Evolutionary conservation across 2,113 vertebrate genomes (phyloP).

Genomic region (Tragelaphus scriptus): DNA sequence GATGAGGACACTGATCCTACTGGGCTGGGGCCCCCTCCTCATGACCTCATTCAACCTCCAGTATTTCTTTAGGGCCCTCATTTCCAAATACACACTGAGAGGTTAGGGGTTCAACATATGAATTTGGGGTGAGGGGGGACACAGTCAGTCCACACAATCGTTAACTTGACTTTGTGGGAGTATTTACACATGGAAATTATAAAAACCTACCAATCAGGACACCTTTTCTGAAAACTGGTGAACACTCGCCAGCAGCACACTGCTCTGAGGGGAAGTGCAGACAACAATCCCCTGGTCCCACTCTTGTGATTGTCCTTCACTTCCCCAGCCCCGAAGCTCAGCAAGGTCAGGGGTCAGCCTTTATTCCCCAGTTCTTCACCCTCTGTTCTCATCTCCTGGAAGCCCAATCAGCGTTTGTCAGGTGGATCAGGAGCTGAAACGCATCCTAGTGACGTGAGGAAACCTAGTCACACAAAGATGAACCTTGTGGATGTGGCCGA

Average conservation of each 20-base stretch:
- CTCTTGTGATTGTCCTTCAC: neutral
- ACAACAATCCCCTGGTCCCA: neutral
- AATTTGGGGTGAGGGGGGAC: neutral
- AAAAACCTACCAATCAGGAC: neutral
- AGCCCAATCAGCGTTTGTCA: neutral
- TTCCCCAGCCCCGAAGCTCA: neutral
- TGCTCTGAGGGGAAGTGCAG: neutral
- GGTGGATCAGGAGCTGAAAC: neutral
- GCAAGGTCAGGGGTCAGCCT: neutral
- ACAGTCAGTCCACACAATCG: neutral
- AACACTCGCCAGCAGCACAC: too few species aligned
- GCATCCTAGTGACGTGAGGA: neutral
- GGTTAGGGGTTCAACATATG: neutral
- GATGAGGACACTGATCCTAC: neutral
- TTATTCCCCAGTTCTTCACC: neutral
- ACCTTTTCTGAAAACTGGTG: too few species aligned
- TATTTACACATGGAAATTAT: neutral
- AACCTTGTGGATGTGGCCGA: neutral
- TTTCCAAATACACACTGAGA: neutral
- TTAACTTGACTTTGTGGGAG: neutral
- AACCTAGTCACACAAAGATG: neutral
- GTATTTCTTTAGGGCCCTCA: neutral
- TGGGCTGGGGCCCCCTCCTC: neutral
- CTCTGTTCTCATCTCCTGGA: neutral
- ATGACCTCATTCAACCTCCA: neutral